These are phyloP conservation scores for Cremastobaeus sp. DNA, from an alignment of 2,888 invertebrate genomes.

Conservation along the genomic window DNA sequence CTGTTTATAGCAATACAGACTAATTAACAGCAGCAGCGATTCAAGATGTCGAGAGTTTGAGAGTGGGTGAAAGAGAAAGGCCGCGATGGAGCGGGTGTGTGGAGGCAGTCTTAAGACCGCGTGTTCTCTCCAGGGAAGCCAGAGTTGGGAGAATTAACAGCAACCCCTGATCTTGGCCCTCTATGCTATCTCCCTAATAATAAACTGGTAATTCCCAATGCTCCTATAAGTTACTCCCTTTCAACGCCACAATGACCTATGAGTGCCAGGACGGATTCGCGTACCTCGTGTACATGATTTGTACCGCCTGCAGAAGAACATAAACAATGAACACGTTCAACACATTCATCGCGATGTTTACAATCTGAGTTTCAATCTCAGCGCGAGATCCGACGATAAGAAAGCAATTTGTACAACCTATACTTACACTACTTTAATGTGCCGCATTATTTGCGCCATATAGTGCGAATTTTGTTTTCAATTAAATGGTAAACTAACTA, in stretches of 20 bases:
- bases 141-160: constrained; percentile 77
- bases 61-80: constrained; percentile 56
- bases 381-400: constrained; percentile 43
- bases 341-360: constrained; percentile 57
- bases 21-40: constrained; percentile 75
- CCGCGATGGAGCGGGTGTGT: constrained; percentile 58
- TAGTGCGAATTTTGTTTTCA: constrained; percentile 11
- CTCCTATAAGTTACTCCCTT: constrained; percentile 78
- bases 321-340: constrained; percentile 55
- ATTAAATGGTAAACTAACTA: too few species aligned
- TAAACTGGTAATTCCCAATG: constrained; percentile 79
- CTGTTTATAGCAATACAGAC: constrained; percentile 71
- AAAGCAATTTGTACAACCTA: constrained; percentile 54
- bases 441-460: constrained; percentile 4
- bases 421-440: constrained; percentile 21
- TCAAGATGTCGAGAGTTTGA: constrained; percentile 68
- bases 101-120: constrained; percentile 74
- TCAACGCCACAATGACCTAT: constrained; percentile 76
- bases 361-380: constrained; percentile 50
- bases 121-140: constrained; percentile 73
- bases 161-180: constrained; percentile 75
- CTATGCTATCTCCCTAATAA: constrained; percentile 77
- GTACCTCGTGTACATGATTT: constrained; percentile 69
- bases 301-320: constrained; percentile 58
- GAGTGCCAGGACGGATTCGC: constrained; percentile 72